Evolutionary conservation across 2,113 vertebrate genomes (phyloP), one percentile per base, ranked within the genome.

Genomic region (Nothobranchius kuhntae): DNA sequence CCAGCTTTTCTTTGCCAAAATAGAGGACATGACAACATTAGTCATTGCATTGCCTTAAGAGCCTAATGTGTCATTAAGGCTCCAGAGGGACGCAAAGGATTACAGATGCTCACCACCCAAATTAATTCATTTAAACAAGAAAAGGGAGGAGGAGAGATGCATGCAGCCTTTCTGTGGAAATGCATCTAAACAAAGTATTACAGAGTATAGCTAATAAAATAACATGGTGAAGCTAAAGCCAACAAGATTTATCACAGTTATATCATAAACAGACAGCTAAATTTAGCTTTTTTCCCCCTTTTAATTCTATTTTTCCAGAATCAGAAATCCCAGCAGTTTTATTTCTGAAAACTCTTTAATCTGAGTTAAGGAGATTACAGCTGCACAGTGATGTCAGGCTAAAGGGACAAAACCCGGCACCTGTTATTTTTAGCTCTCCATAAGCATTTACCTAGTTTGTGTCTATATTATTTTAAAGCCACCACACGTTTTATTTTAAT

Each of bases 11-110:
- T 53, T 55, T 68, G 61, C 65, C 67, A 80, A 66, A 82, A 61
- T 63, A 68, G 59, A 60, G 61, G 61, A 87, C 82, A 84, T 58
- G 62, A 81, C 72, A 79, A 65, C 82, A 86, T 89, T 79, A 86
- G 77, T 89, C 85, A 86, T 50, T 71, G 57, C 78, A 72, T 73
- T 79, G 83, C 80, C 77, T 69, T 68, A 74, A 84, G 79, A 89
- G 72, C 69, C 69, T 79, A 89, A 84, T 83, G 81, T 87, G 81
- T 87, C 81, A 87, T 88, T 84, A 88, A 79, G 68, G 66, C 78
- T 80, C 86, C 75, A 65, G 61, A 82, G 85, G 82, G 84, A 88
- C 5, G 9, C 59, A 52, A 9, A 26, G 81, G 84, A 88, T 90
- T 86, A 84, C 75, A 77, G 72, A 82, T 38, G 46, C 60, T 80